These are phyloP conservation scores for Holothuria leucospilota DNA, from an alignment of 53 echinoderm and acorn worm species.

Conservation along the genomic window DNA sequence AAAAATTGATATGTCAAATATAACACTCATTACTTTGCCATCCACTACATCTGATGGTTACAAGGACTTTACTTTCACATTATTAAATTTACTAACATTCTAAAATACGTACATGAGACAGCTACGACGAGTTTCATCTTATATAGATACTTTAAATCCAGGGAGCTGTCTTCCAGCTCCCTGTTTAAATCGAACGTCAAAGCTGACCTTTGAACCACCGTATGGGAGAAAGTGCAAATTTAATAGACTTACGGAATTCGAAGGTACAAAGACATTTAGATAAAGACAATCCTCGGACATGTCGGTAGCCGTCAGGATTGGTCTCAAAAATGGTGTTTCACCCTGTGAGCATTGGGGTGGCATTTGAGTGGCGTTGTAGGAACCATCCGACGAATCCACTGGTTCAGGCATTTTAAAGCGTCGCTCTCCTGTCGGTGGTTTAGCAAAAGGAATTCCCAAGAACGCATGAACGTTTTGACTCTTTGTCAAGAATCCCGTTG, in stretches of 20 bases:
- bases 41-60: no score
- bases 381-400: not conserved
- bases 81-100: no score
- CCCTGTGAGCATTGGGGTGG: not conserved
- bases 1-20: no score
- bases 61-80: no score
- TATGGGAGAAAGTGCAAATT: not conserved
- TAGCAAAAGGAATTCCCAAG: constrained; percentile 19
- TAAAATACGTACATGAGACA: no score
- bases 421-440: not conserved
- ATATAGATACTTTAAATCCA: no score
- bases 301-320: not conserved
- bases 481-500: not conserved
- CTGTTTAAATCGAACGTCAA: no score
- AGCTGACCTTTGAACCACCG: not conserved
- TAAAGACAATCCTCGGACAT: constrained; percentile 38
- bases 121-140: no score
- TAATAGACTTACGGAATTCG: not conserved
- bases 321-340: not conserved
- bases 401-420: constrained; percentile 2
- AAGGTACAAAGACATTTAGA: constrained; percentile 6
- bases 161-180: no score
- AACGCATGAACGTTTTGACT: not conserved
- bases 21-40: no score
- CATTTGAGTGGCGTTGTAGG: not conserved